phyloP scores from a whole-genome alignment of 2,113 vertebrate genomes.

The Hippolais icterina region DNA sequence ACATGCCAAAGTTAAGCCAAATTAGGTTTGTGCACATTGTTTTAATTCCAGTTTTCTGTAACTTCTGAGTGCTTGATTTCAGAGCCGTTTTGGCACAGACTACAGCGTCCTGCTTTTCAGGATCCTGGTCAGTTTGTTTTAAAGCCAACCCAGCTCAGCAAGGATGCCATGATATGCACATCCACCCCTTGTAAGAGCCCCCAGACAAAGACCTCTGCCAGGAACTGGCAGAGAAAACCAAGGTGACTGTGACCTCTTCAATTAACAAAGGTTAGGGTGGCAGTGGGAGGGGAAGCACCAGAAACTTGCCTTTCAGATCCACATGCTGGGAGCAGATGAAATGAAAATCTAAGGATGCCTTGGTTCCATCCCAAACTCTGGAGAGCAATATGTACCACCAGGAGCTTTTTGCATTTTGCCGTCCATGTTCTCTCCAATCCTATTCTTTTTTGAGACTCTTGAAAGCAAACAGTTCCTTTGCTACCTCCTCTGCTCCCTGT shows the following conservation, averaged over 20 bases:
- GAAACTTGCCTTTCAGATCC: background rate
- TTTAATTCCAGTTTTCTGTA: background rate
- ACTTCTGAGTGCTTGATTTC: background rate
- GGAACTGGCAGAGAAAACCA: background rate
- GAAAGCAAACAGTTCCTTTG: background rate
- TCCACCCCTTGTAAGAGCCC: background rate
- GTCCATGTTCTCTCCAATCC: background rate
- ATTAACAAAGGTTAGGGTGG: background rate
- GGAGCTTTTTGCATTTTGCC: background rate
- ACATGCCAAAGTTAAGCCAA: background rate
- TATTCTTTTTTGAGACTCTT: background rate
- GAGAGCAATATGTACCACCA: background rate
- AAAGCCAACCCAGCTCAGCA: background rate
- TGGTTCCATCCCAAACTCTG: background rate
- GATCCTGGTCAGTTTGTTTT: background rate
- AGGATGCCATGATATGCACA: background rate
- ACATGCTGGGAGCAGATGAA: background rate
- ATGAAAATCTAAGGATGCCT: background rate
- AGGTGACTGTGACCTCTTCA: background rate
- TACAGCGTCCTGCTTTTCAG: background rate
- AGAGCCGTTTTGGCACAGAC: background rate
- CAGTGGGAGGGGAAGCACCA: background rate
- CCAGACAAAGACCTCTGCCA: background rate
- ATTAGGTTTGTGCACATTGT: background rate
- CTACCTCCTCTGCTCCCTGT: background rate